These are phyloP conservation scores for Netelia inedita DNA, from an alignment of 2,888 invertebrate species.

Conservation along the genomic window DNA sequence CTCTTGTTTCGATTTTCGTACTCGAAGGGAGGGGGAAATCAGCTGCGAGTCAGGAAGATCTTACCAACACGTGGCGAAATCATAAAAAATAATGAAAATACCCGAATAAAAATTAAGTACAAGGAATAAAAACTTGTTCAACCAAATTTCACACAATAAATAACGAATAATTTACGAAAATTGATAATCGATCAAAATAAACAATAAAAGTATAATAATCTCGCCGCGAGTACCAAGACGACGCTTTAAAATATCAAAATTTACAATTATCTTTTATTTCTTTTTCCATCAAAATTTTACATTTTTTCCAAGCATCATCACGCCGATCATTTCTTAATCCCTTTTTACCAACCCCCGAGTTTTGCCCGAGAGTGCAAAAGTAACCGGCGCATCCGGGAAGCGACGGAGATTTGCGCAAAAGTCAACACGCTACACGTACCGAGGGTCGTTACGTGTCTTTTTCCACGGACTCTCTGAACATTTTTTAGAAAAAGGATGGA, in stretches of 20 bases:
- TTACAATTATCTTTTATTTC: neutral
- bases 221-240: neutral
- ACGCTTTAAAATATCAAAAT: neutral
- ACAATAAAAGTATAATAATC: too few species aligned
- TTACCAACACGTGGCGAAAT: neutral
- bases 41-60: slow-evolving; percentile 40
- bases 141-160: too few species aligned
- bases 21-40: slow-evolving; percentile 64
- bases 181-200: too few species aligned
- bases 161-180: too few species aligned
- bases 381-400: slow-evolving; percentile 18
- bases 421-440: neutral
- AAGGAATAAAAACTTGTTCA: too few species aligned
- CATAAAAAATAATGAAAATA: neutral
- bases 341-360: neutral
- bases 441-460: slow-evolving; percentile 27
- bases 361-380: neutral
- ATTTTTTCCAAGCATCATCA: neutral
- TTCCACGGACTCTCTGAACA: slow-evolving; percentile 23
- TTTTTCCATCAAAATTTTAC: neutral
- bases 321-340: neutral
- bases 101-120: neutral
- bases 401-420: slow-evolving; percentile 24
- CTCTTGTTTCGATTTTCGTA: slow-evolving; percentile 39
- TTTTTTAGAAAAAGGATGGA: neutral